These are phyloP conservation scores for Taenioides sp. DNA, from an alignment of 2,797 vertebrate species.

Conservation along the genomic window DNA sequence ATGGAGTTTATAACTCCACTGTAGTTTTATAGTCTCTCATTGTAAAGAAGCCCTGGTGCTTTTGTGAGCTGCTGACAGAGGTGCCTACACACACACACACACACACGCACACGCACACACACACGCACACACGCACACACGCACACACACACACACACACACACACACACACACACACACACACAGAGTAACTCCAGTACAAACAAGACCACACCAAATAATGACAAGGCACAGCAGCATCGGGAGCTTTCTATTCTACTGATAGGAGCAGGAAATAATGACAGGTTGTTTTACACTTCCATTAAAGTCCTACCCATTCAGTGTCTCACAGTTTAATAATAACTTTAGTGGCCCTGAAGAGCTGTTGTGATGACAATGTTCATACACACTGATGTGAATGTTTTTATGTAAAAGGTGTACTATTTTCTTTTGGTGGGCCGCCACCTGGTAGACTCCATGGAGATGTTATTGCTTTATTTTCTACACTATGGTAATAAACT, in stretches of 20 bases:
- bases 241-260: slow-evolving; percentile 9
- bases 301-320: slow-evolving; percentile 56
- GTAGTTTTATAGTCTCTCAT: slow-evolving; percentile 61
- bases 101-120: neutral
- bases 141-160: too few relatives aligned
- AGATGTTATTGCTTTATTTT: too few relatives aligned
- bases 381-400: slow-evolving; percentile 50
- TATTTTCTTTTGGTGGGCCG: too few relatives aligned
- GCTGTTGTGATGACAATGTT: slow-evolving; percentile 58
- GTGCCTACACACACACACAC: slow-evolving; percentile 11
- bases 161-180: neutral
- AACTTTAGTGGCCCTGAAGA: slow-evolving; percentile 3
- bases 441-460: too few relatives aligned
- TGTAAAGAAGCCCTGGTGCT: slow-evolving; percentile 66
- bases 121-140: too few relatives aligned
- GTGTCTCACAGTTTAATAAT: slow-evolving; percentile 45
- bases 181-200: slow-evolving; percentile 11
- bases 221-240: slow-evolving; percentile 10
- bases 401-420: slow-evolving; percentile 2
- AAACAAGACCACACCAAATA: slow-evolving; percentile 15
- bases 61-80: slow-evolving; percentile 55
- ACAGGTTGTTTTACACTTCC: slow-evolving; percentile 54
- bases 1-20: slow-evolving; percentile 14
- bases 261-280: slow-evolving; percentile 58
- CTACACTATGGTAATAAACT: too few relatives aligned